A percentile compares a stretch with the other conserved stretches of the same genome.
Evolutionary conservation across 2,888 invertebrate species (phyloP).

Genomic region (Himalopsyche tibetana): DNA sequence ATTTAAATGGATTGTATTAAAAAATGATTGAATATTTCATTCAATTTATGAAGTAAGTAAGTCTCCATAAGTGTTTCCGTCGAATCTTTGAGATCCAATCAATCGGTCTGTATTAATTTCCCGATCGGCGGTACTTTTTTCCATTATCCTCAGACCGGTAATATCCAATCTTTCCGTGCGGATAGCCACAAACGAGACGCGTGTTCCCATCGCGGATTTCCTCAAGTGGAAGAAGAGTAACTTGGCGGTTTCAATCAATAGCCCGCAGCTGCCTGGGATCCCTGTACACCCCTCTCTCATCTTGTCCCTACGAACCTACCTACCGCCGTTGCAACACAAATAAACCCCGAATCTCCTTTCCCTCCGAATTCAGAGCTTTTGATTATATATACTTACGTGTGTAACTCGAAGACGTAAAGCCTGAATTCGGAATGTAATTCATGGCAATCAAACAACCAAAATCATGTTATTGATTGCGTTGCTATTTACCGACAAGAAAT

Average conservation of each 20-base stretch:
- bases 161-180: conserved; percentile 56
- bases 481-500: neutral
- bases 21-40: neutral
- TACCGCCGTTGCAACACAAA: conserved; percentile 46
- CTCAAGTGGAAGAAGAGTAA: conserved; percentile 54
- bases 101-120: conserved; percentile 15
- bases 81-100: conserved; percentile 10
- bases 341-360: conserved; percentile 44
- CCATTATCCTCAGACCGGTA: conserved; percentile 46
- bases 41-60: neutral
- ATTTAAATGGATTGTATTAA: neutral
- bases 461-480: conserved; percentile 28
- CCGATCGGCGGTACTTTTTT: conserved; percentile 24
- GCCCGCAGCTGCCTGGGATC: conserved; percentile 50
- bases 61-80: neutral
- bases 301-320: conserved; percentile 31
- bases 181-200: conserved; percentile 47
- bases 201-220: conserved; percentile 47
- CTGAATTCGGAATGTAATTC: conserved; percentile 15
- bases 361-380: conserved; percentile 29
- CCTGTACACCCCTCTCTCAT: conserved; percentile 12
- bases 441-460: neutral
- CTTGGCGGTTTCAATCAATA: conserved; percentile 60
- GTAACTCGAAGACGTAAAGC: conserved; percentile 17
- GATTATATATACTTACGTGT: conserved; percentile 5